Evolutionary conservation across 2,113 vertebrate species (phyloP).

Genomic region (Zosterops japonicus): DNA sequence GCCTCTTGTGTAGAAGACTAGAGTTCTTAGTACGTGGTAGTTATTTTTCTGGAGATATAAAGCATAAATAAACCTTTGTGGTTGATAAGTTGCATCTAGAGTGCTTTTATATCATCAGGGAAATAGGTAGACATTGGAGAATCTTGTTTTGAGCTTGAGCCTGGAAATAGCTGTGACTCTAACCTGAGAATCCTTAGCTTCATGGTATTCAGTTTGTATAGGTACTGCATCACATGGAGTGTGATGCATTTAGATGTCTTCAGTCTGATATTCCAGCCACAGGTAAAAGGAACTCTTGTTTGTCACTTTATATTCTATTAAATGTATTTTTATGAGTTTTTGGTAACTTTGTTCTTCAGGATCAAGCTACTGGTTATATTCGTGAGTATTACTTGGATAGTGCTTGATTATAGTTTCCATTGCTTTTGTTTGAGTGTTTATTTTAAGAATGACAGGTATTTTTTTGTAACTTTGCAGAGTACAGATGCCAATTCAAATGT

Average conservation of each 20-base stretch:
- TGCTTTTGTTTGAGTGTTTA: not conserved
- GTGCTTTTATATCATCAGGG: not conserved
- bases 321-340: not conserved
- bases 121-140: not conserved
- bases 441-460: not conserved
- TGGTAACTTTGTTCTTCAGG: not conserved
- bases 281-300: not conserved
- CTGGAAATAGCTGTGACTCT: not conserved
- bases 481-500: conserved; percentile 88
- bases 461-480: conserved; percentile 74
- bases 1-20: not conserved
- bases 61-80: not conserved
- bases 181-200: not conserved
- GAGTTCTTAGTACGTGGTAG: not conserved
- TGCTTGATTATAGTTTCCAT: not conserved
- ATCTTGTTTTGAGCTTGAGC: not conserved
- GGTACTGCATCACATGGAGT: not conserved
- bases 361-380: not conserved
- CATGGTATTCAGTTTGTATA: not conserved
- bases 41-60: not conserved
- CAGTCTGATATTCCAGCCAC: not conserved
- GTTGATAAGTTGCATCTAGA: not conserved
- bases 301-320: not conserved
- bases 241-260: not conserved
- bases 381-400: not conserved